Evolutionary conservation across 2,888 invertebrate genomes (phyloP), one percentile per base, ranked within the genome.

Genomic region (Pseudococcus jackbeardsleyi): DNA sequence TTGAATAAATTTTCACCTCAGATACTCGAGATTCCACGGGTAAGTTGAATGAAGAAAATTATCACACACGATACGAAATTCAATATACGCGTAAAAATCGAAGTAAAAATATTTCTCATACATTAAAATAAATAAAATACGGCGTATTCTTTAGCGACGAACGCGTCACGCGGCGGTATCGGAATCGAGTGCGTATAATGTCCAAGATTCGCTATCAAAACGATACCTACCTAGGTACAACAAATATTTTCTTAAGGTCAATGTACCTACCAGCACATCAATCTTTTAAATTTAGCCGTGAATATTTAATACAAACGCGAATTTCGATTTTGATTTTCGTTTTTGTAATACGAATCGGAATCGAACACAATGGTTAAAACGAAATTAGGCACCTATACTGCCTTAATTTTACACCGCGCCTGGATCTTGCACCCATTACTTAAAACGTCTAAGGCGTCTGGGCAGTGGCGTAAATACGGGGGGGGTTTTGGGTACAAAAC

Each of bases 91-190:
- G 22, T 11, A 64, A 64, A 22, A 64, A 22, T 64, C 64, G 9
- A 22, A 64, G 22, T 9, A 64, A 64, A 64, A 64, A 22, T 64
- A 64, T 64, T 64, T 64, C 19, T 64, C 64, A 64, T 64, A 22
- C 64, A 64, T 64, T 22, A 22, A 64, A 64, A 64, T 64, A 17
- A n/a, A 33, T 33, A 33, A 54, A 54, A 54, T 54, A 54, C 54
- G 54, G 15, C 50, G 17, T 50, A 50, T 50, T 50, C 50, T 50
- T 33, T 33, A 2, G 26, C 26, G 26, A 33, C 26, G 26, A 33
- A 33, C n/a, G n/a, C 64, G 64, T 64, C 64, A 64, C 64, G 64
- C 64, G 64, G 64, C 64, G 64, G 64, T 64, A 64, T 64, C 64
- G 22, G 64, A 64, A 64, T 22, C 22, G 19, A 22, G 22, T 64